Base-by-base conservation (phyloP, 2,888 invertebrate genomes). In the Marasmarcha lunaedactyla region DNA sequence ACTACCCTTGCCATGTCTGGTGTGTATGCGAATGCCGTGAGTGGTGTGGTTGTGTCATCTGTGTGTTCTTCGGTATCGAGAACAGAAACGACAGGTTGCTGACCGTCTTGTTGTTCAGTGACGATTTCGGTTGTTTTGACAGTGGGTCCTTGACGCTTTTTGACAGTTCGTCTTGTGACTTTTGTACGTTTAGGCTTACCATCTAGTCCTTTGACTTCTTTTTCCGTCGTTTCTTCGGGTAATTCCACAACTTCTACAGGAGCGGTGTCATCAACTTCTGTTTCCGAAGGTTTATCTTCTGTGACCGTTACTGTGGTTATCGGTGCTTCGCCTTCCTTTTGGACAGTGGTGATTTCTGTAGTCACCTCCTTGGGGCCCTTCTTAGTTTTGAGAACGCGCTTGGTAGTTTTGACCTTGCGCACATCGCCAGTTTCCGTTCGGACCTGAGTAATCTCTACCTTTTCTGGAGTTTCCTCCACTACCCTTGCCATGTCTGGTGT, bases 81-180 rank as follows among this genome's bases (percentile, higher is more conserved):
- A 48, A 77, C 66, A 1, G 70, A 48, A 42, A 69, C 58, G 54
- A 74, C 50, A 50, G 81, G 59, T 61, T 71, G 50, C 49, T 66
- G 73, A 33, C 74, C 71, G 43, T 73, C 71, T 56, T 78, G 77
- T 50, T 78, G 71, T 43, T 66, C 44, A 1, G 77, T 59, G 5
- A 46, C 52, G 57, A 68, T 49, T 41, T 68, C 40, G 2, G 79
- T 61, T 7, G 51, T 54, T 54, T 54, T 44, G 42, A 62, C 42
- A 50, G 52, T 42, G 12, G 55, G 39, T 44, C 57, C 57, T 27
- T 48, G 45, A 6, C 51, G 52, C 37, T 55, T 81, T 49, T 76
- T 81, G n/a, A 85, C 77, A 1, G 71, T 55, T 43, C 71, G 68
- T 7, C 44, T 49, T 0, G 44, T 51, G 11, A 54, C 41, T 36